phyloP scores from a whole-genome alignment of 2,888 invertebrate genomes.

The Blastobasis lacticolella region DNA sequence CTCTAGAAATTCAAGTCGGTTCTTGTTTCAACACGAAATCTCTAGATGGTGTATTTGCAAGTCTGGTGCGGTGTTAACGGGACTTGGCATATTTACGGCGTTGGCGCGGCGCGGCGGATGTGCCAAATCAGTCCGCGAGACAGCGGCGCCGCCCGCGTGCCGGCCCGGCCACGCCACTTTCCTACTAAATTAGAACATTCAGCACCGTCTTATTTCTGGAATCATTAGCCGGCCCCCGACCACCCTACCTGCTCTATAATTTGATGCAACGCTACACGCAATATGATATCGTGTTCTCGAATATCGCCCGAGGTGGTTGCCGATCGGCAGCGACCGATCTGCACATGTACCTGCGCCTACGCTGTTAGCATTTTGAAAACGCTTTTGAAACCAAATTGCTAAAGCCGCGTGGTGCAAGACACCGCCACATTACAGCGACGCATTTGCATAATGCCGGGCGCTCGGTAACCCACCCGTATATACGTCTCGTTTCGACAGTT shows the following conservation, averaged over 20 bases:
- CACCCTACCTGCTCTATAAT: constrained; percentile 15
- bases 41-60: constrained; percentile 21
- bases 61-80: constrained; percentile 27
- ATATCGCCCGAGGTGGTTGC: constrained; percentile 29
- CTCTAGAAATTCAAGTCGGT: constrained; percentile 20
- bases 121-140: constrained; percentile 69
- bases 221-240: constrained; percentile 25
- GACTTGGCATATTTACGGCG: constrained; percentile 56
- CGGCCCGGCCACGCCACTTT: constrained; percentile 57
- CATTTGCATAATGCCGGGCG: constrained; percentile 68
- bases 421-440: constrained; percentile 54
- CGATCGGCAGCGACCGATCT: constrained; percentile 33
- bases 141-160: constrained; percentile 56
- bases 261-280: constrained; percentile 32
- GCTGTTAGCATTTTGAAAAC: constrained; percentile 56
- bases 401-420: constrained; percentile 67
- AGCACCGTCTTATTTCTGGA: constrained; percentile 32
- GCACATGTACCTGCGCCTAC: constrained; percentile 45
- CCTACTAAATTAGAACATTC: constrained; percentile 38
- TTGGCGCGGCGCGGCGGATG: constrained; percentile 63
- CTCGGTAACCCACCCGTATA: constrained; percentile 41
- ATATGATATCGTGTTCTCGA: constrained; percentile 24
- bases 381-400: constrained; percentile 65
- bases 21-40: constrained; percentile 33
- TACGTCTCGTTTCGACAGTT: constrained; percentile 47